Base-by-base conservation (phyloP, 2,888 invertebrate species). In the Bugula neritina region DNA sequence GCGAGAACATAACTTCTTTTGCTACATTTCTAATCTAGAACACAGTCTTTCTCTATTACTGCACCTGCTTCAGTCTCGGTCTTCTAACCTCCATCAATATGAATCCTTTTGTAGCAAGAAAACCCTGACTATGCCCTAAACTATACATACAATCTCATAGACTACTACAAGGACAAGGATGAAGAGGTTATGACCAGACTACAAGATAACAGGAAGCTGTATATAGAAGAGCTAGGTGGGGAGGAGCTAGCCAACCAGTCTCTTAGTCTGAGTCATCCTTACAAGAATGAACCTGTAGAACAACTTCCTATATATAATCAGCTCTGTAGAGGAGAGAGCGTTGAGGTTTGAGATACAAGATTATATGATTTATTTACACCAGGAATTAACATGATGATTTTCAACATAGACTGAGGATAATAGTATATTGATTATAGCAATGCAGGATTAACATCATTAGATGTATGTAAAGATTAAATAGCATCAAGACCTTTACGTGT, bases 111-210 rank as follows among this genome's bases (percentile, higher is more conserved):
- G 34, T 27, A 63, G 63, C 63, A 63, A 63, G 63, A 27, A 13
- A 63, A 63, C 63, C 5, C 63, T 31, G 63, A 63, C 63, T 63
- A 63, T 31, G 63, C 63, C 2, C 31, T 63, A 13, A 63, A 63
- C 31, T 63, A 63, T 31, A 63, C 63, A 25, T 63, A 63, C 63
- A 31, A 34, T 10, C 63, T 63, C 1, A 5, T 63, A 34, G 63
- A 63, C 2, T 63, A 63, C 63, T 63, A 63, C 27, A 25, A 31
- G 63, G 63, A 63, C 27, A 63, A 63, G 31, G 63, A 63, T 63
- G 27, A 25, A 5, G 21, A 21, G 17, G 27, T 27, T 13, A n/a
- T 31, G 3, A 3, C 10, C 3, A 63, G 63, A 31, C 31, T 63
- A 31, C 2, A 25, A 5, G 63, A 63, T 5, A 63, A 63, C n/a